Evolutionary conservation across 2,113 vertebrate species (phyloP).

Genomic region (Leucopsar rothschildi): DNA sequence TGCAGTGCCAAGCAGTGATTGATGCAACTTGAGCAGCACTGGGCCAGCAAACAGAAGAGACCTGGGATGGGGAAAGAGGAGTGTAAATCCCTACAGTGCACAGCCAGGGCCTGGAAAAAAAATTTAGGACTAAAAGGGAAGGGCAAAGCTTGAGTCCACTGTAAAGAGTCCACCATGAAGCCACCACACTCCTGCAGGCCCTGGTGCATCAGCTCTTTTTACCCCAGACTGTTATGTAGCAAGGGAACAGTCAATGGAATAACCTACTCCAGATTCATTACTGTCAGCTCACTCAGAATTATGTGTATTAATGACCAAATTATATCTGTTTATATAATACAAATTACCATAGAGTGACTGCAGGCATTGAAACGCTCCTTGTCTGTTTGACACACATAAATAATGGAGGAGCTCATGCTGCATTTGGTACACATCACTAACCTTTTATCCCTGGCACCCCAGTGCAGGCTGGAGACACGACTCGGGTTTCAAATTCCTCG

Average conservation of each 20-base stretch:
- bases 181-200: not conserved
- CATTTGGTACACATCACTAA: conserved; percentile 63
- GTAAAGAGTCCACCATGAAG: not conserved
- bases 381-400: conserved; percentile 60
- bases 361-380: conserved; percentile 50
- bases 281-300: conserved; percentile 61
- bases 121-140: not conserved
- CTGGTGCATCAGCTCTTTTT: not conserved
- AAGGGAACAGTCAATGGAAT: not conserved
- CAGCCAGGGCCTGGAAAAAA: not conserved
- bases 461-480: conserved; percentile 21
- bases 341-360: conserved; percentile 50
- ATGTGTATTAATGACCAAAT: conserved; percentile 68
- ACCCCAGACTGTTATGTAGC: not conserved
- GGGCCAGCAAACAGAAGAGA: not conserved
- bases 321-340: conserved; percentile 64
- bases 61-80: not conserved
- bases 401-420: conserved; percentile 53
- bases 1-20: not conserved
- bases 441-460: conserved; percentile 52
- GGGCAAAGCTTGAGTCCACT: not conserved
- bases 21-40: not conserved
- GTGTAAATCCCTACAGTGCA: not conserved
- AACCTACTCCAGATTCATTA: conserved; percentile 38
- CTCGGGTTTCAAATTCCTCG: conserved; percentile 53